These are phyloP conservation scores for Corydoras sp. DNA, from an alignment of 2,113 vertebrate genomes.

Conservation along the genomic window DNA sequence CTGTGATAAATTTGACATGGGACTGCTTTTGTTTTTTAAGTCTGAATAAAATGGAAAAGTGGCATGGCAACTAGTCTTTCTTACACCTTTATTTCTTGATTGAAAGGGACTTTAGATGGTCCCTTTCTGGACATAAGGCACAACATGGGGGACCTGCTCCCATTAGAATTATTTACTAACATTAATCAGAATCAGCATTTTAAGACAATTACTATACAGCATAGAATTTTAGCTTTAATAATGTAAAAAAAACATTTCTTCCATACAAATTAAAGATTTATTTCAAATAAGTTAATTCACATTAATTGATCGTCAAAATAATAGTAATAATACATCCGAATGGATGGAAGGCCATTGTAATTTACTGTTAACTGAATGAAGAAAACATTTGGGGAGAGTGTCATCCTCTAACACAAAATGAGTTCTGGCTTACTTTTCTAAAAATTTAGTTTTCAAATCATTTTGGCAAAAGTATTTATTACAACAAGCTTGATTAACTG, in stretches of 20 bases:
- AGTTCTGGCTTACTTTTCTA: slow-evolving; percentile 36
- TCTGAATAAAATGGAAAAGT: too few species aligned
- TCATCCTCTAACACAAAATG: slow-evolving; percentile 44
- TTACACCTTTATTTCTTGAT: not conserved
- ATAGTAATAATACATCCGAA: slow-evolving; percentile 61
- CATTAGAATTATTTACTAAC: slow-evolving; percentile 17
- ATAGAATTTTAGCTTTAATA: slow-evolving; percentile 4
- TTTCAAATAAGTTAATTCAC: slow-evolving; percentile 75
- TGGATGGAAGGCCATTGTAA: slow-evolving; percentile 52
- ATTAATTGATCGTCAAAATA: slow-evolving; percentile 62
- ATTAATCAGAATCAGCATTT: slow-evolving; percentile 16
- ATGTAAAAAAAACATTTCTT: slow-evolving; percentile 52
- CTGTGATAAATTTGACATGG: too few species aligned
- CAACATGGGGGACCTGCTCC: slow-evolving; percentile 41
- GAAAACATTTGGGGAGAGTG: slow-evolving; percentile 48
- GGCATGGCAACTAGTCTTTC: too few species aligned
- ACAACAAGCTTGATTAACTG: slow-evolving; percentile 3
- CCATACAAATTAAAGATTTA: slow-evolving; percentile 72
- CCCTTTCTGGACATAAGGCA: slow-evolving; percentile 44
- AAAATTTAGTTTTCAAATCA: slow-evolving; percentile 28
- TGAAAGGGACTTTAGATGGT: slow-evolving; percentile 15
- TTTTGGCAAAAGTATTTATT: slow-evolving; percentile 41
- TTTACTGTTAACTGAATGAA: slow-evolving; percentile 44
- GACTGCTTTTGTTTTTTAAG: too few species aligned
- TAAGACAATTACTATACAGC: slow-evolving; percentile 38